These are phyloP conservation scores for Agrochola lota DNA, from an alignment of 2,888 invertebrate species.

Conservation along the genomic window DNA sequence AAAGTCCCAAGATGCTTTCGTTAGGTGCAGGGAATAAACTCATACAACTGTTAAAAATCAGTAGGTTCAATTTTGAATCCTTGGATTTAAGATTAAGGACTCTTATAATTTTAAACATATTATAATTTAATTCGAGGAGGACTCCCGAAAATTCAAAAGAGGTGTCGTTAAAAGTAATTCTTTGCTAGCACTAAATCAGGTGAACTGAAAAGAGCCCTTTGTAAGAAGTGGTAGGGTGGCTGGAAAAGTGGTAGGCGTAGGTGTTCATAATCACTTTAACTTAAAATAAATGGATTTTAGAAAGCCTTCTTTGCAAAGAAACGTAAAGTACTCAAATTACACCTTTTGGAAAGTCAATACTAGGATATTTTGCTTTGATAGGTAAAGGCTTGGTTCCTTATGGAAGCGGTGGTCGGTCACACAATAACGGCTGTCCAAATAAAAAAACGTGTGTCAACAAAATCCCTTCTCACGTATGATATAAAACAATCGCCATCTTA, in stretches of 20 bases:
- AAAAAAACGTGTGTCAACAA: no score
- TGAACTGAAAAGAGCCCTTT: background rate
- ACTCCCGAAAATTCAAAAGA: conserved; percentile 7
- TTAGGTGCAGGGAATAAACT: background rate
- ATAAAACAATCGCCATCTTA: no score
- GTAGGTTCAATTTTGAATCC: background rate
- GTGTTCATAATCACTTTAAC: background rate
- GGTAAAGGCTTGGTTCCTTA: background rate
- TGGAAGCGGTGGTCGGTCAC: no score
- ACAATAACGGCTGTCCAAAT: background rate
- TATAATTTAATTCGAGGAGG: conserved; percentile 21
- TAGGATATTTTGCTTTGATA: background rate
- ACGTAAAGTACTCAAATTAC: background rate
- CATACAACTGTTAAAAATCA: background rate
- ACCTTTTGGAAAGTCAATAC: background rate
- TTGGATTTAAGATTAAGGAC: no score
- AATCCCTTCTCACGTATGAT: no score
- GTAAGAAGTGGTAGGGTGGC: background rate
- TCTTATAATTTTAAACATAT: conserved; percentile 8
- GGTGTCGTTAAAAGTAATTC: conserved; percentile 1
- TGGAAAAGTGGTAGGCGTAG: background rate
- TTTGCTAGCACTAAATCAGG: background rate
- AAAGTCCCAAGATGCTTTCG: background rate
- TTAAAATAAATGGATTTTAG: background rate
- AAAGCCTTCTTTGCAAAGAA: no score